Evolutionary conservation across 1,140 invertebrate genomes (phyloP), one percentile per base, ranked within the genome.

Genomic region (Diachasmimorpha longicaudata): DNA sequence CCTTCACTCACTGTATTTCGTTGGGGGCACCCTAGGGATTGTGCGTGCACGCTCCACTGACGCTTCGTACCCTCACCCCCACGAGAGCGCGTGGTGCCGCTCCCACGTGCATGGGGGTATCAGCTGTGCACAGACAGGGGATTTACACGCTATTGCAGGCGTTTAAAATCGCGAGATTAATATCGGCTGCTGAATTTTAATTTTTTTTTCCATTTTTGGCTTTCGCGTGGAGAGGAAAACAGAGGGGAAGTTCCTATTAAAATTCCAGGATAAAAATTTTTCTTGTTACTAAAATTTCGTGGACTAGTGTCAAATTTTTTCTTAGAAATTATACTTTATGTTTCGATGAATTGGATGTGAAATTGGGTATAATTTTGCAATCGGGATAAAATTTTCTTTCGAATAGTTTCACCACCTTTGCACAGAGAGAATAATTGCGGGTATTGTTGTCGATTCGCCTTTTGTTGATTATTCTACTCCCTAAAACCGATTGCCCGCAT

Each of bases 91-190:
- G 31, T 31, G 31, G 31, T 31, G 31, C 44, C 67, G 73, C 79
- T 75, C 75, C 68, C 58, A 76, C 78, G 72, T 81, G 77, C 81
- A 86, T 85, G 85, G 83, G 84, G 85, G 83, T 82, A 88, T 87
- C 86, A 87, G 86, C 86, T 88, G 86, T 85, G 82, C 76, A 79
- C 73, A 48, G 68, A 58, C 63, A 66, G 72, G 70, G 72, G n/a
- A 52, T 68, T 58, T 63, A 48, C 21, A 63, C 31, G 46, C 36
- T 67, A 58, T 68, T 21, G 11, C 44, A 55, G 6, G 44, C 21
- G 37, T 69, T 75, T 55, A 31, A 58, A 58, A 58, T 58, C 21
- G 52, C n/a, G 9, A 58, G 14, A 21, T 58, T 4, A 58, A 3
- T 4, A 16, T 58, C 19, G 3, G 6, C n/a, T 58, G 14, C 52